Evolutionary conservation across 2,888 invertebrate genomes (phyloP), one percentile per base, ranked within the genome.

Genomic region (Agonum fuliginosum): DNA sequence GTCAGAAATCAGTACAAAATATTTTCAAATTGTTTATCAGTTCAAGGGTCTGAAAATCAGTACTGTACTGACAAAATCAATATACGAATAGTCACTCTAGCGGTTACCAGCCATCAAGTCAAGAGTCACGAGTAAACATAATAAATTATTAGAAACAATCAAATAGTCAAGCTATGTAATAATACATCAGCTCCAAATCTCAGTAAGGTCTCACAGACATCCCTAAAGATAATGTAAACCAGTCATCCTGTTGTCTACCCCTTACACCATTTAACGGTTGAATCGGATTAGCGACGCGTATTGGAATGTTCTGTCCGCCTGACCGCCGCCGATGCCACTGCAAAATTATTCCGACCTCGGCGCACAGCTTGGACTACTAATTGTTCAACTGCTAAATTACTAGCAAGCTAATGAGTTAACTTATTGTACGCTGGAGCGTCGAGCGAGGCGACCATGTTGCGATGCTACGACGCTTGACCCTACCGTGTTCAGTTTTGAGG

Each of bases 391-490:
- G 74, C 65, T 69, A 78, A 78, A 78, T 78, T 78, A 78, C 72
- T 70, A 75, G 78, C 70, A 69, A 58, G 70, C 75, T 78, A 78
- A 78, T 78, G 74, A 78, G 74, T 78, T 78, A 78, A 78, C 70
- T 78, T 78, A 78, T 75, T 78, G 78, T 78, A 46, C 74, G 54
- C 54, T 54, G 22, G 46, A 46, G 46, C 12, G 58, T 62, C 58
- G 17, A 30, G 58, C 30, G 58, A 62, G 30, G 30, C 54, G 12
- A 22, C 22, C 24, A 22, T 43, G 43, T n/a, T n/a, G n/a, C n/a
- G n/a, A n/a, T n/a, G 14, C 43, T 14, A 10, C 12, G 46, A 46
- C 46, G 14, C 14, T 46, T 46, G 14, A 17, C 14, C 46, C 17
- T 17, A 3, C 37, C 1, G 22, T n/a, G 30, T 62, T 12, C 8